Evolutionary conservation across 2,113 vertebrate genomes (phyloP).

Genomic region (Cololabis saira): DNA sequence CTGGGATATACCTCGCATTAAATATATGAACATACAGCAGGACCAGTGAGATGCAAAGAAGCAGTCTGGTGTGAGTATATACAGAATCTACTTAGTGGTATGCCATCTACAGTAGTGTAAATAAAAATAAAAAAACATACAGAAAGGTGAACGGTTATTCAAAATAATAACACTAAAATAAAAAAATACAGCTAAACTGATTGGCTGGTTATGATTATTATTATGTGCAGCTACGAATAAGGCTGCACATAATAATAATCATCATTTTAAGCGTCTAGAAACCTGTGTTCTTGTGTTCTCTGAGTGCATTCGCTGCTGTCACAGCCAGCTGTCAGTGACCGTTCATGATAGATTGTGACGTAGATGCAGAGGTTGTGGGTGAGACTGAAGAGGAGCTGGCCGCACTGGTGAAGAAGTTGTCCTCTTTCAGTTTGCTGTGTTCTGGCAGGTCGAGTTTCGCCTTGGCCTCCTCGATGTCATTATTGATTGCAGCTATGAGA

Average conservation of each 20-base stretch:
- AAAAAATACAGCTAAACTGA: slow-evolving; percentile 7
- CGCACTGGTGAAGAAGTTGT: slow-evolving; percentile 87
- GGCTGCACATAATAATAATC: slow-evolving; percentile 2
- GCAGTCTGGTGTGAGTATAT: slow-evolving; percentile 14
- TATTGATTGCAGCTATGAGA: slow-evolving; percentile 90
- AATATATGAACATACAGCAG: slow-evolving; percentile 17
- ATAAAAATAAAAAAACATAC: too few species aligned
- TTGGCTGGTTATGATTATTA: slow-evolving; percentile 20
- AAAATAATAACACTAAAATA: slow-evolving; percentile 7
- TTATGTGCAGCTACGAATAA: slow-evolving; percentile 12
- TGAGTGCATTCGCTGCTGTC: slow-evolving; percentile 5
- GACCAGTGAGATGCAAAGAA: not conserved
- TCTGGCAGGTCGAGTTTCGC: slow-evolving; percentile 89
- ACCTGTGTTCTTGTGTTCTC: not conserved
- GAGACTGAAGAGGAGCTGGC: slow-evolving; percentile 41
- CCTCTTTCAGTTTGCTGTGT: slow-evolving; percentile 87
- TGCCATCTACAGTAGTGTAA: not conserved
- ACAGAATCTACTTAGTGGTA: slow-evolving; percentile 10
- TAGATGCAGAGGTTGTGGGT: slow-evolving; percentile 20
- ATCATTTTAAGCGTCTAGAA: not conserved
- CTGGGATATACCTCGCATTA: slow-evolving; percentile 7
- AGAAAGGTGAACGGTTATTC: slow-evolving; percentile 10
- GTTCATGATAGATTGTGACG: slow-evolving; percentile 82
- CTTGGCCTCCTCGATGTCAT: slow-evolving; percentile 93
- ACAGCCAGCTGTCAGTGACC: slow-evolving; percentile 79